phyloP scores from a whole-genome alignment of 2,113 vertebrate species.

The Columba livia region DNA sequence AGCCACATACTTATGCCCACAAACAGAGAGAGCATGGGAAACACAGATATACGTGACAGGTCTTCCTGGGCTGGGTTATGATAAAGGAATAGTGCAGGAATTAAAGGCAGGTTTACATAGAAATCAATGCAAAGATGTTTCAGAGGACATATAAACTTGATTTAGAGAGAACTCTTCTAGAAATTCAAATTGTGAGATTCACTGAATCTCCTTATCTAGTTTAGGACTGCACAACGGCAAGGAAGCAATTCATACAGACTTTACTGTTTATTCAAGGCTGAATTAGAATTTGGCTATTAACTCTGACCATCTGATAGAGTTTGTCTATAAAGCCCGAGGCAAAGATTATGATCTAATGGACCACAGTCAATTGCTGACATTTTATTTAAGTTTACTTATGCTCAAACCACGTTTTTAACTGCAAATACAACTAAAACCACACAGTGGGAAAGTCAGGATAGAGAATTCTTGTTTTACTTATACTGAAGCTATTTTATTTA shows the following conservation, averaged over 20 bases:
- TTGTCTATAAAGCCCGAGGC: background rate
- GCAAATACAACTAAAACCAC: background rate
- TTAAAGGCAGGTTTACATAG: background rate
- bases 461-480: slow-evolving; percentile 15
- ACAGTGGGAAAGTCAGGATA: background rate
- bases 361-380: background rate
- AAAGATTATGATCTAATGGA: background rate
- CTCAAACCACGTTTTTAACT: background rate
- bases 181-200: background rate
- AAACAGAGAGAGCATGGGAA: background rate
- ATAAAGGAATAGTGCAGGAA: background rate
- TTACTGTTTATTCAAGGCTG: background rate
- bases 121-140: background rate
- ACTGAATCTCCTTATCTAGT: background rate
- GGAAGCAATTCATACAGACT: background rate
- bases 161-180: background rate
- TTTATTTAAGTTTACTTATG: slow-evolving; percentile 4
- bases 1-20: background rate
- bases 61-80: background rate
- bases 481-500: background rate
- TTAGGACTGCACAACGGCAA: background rate
- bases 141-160: background rate
- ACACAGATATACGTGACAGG: background rate
- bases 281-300: background rate
- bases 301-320: background rate